Conservation (phyloP, 2,797 vertebrate genomes). For the Cyclura pinguis region DNA sequence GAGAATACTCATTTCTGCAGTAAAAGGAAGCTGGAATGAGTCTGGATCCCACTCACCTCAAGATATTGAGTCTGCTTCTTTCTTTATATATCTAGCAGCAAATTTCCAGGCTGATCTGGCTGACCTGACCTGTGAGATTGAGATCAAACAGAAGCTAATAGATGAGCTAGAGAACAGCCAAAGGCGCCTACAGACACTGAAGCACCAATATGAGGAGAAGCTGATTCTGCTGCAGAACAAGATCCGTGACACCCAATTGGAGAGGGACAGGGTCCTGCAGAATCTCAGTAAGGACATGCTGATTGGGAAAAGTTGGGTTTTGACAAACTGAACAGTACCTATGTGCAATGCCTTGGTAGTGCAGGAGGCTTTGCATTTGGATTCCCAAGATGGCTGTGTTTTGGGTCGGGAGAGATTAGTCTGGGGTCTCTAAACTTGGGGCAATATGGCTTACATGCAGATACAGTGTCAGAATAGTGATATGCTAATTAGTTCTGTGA, state of each 20-base stretch:
- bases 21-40: background rate
- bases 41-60: background rate
- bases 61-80: background rate
- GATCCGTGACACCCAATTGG: slow-evolving; percentile 96
- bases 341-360: background rate
- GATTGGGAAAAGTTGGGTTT: background rate
- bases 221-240: slow-evolving; percentile 96
- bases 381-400: background rate
- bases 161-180: slow-evolving; percentile 99
- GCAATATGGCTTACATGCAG: background rate
- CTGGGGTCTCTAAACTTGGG: background rate
- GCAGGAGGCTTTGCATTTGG: background rate
- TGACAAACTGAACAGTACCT: background rate
- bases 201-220: slow-evolving; percentile 98
- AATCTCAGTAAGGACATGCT: slow-evolving; percentile 91
- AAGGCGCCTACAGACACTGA: slow-evolving; percentile 91
- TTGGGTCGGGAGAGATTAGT: background rate
- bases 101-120: slow-evolving; percentile 95
- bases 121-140: slow-evolving; percentile 96
- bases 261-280: slow-evolving; percentile 94
- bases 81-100: slow-evolving; percentile 71
- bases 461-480: background rate
- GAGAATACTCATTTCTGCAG: background rate
- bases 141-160: slow-evolving; percentile 98
- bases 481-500: background rate